Percentiles rank a stretch among this genome's conserved stretches.
Evolutionary conservation across 1,140 invertebrate genomes (phyloP).

Genomic region (Drosophila truncata): DNA sequence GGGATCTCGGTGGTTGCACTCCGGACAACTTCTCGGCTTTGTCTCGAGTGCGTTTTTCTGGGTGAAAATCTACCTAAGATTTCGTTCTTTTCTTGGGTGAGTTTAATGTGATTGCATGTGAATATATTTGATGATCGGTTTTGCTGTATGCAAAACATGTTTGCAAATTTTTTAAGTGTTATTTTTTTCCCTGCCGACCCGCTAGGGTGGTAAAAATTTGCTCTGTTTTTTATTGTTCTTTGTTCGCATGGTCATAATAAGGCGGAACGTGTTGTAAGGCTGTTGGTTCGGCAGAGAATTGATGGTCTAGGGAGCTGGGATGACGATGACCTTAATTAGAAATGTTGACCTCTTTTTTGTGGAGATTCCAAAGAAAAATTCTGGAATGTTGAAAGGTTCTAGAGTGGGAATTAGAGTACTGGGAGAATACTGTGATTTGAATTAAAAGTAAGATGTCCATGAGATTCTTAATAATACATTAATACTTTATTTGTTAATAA

Average conservation of each 20-base stretch:
- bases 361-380: conserved; percentile 9
- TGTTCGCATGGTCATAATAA: conserved; percentile 74
- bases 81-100: conserved; percentile 10
- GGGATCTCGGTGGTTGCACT: conserved; percentile 50
- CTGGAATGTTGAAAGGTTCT: conserved; percentile 9
- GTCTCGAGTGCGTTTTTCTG: conserved; percentile 30
- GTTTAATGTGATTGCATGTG: conserved; percentile 42
- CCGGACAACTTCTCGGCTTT: conserved; percentile 28
- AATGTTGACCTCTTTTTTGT: conserved; percentile 49
- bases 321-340: conserved; percentile 63
- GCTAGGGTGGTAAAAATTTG: conserved; percentile 42
- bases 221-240: conserved; percentile 51
- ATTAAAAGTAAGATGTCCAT: not conserved
- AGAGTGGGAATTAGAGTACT: not conserved
- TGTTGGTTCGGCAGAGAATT: conserved; percentile 12
- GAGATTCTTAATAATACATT: no score
- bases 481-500: no score
- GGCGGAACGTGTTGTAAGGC: conserved; percentile 65
- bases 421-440: not conserved
- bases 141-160: conserved; percentile 78
- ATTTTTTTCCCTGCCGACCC: conserved; percentile 33
- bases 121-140: conserved; percentile 77
- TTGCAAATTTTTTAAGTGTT: conserved; percentile 80
- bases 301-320: conserved; percentile 21
- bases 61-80: conserved; percentile 37